Base-by-base conservation (phyloP, 2,113 vertebrate genomes). In the Pollachius pollachius region DNA sequence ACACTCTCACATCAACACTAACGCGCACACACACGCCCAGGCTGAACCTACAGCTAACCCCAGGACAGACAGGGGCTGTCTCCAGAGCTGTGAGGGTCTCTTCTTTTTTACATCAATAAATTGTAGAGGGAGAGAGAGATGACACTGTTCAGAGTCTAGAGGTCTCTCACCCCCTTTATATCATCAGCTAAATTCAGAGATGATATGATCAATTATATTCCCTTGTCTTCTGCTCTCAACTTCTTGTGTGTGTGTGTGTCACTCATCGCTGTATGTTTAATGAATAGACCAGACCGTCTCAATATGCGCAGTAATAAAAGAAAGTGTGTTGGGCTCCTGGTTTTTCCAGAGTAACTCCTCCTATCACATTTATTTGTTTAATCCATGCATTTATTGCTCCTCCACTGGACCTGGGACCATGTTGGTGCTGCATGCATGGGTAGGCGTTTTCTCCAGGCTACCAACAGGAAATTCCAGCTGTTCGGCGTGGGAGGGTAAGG, bases 401-500 rank as follows among this genome's bases (percentile, higher is more conserved):
- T 54, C 0, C 73, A 72, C 78, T 82, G 76, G 80, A 81, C 79
- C 82, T 86, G 73, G 82, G 79, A 85, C n/a, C 21, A 19, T 19
- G 58, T 60, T 15, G 21, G 75, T 48, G 69, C 68, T 71, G 85
- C 85, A 84, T 84, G 82, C 60, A 23, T 76, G 65, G 62, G 72
- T 78, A 74, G 77, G 85, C 80, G 80, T 48, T 48, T 48, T 48
- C 41, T 48, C 65, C 75, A 62, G 85, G 76, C 84, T 82, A 85
- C 87, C 85, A 87, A 89, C 85, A 89, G 88, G 88, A 89, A 89
- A 88, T 89, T 89, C 88, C 88, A 88, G 67, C 12, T 5, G 16
- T 15, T 27, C 15, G 15, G 25, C 17, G 27, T 63, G 62, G 62
- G 62, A 27, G 62, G 15, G 62, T 12, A 17, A 27, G 62, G 30